Conservation (phyloP, 2,888 invertebrate species). For the Apoda limacodes region DNA sequence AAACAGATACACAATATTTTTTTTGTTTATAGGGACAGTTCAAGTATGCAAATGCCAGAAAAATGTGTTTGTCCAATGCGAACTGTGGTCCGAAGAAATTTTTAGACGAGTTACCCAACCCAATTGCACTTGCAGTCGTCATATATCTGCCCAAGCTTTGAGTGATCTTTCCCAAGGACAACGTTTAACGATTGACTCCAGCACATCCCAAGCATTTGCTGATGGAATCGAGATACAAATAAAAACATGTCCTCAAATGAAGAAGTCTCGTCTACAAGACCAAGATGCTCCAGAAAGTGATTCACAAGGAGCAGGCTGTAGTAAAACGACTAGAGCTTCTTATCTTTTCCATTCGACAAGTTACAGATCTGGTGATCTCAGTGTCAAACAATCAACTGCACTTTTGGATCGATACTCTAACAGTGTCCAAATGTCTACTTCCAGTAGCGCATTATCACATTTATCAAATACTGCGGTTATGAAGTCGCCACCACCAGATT, state of each 20-base stretch:
- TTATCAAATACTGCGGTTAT: background rate
- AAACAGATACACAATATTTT: too few relatives aligned
- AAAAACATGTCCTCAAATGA: slow-evolving; percentile 30
- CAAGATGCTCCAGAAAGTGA: too few relatives aligned
- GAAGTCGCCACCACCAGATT: background rate
- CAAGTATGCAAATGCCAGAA: slow-evolving; percentile 59
- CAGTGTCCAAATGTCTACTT: background rate
- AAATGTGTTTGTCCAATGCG: slow-evolving; percentile 55
- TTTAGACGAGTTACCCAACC: slow-evolving; percentile 42
- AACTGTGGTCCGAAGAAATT: slow-evolving; percentile 55
- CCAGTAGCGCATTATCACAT: background rate
- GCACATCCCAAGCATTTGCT: slow-evolving; percentile 24
- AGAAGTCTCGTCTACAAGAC: slow-evolving; percentile 11
- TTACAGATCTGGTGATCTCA: slow-evolving; percentile 9
- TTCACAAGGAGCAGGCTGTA: slow-evolving; percentile 25
- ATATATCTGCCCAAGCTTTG: slow-evolving; percentile 35
- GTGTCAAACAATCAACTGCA: slow-evolving; percentile 10
- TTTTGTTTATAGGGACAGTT: slow-evolving; percentile 31
- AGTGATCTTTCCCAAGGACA: slow-evolving; percentile 30
- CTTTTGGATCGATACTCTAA: background rate
- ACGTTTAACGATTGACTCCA: slow-evolving; percentile 22
- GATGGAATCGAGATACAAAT: slow-evolving; percentile 35
- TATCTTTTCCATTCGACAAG: slow-evolving; percentile 31
- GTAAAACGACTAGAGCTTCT: slow-evolving; percentile 24
- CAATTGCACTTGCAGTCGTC: slow-evolving; percentile 45